A percentile compares a stretch with the other conserved stretches of the same genome.
These are phyloP conservation scores for Euura lappo DNA, from an alignment of 1,140 invertebrate species.

Conservation along the genomic window DNA sequence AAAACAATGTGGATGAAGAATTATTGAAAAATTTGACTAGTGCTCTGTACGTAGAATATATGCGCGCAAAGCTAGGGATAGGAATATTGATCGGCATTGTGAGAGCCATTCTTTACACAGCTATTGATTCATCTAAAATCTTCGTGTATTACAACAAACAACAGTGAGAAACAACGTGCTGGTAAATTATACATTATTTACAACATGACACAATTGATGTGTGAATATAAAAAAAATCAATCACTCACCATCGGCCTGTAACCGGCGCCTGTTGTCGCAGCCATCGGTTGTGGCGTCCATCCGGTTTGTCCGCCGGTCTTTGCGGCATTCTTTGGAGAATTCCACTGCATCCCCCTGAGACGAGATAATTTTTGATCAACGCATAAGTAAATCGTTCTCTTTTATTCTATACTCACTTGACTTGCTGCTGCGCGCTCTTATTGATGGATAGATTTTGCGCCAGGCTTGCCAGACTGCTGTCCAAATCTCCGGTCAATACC, in stretches of 20 bases:
- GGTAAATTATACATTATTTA: background rate
- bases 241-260: slow-evolving; percentile 82
- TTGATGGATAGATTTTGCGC: slow-evolving; percentile 93
- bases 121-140: background rate
- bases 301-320: slow-evolving; percentile 71
- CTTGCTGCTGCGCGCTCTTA: slow-evolving; percentile 72
- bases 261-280: slow-evolving; percentile 81
- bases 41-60: background rate
- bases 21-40: background rate
- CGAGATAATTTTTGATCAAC: slow-evolving; percentile 17
- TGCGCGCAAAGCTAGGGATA: background rate
- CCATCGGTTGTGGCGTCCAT: slow-evolving; percentile 86
- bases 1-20: no score
- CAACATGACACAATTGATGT: background rate
- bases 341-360: slow-evolving; percentile 79
- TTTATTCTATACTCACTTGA: slow-evolving; percentile 68
- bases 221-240: slow-evolving; percentile 7
- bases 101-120: background rate
- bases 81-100: background rate
- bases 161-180: background rate
- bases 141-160: background rate
- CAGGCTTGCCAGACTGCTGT: slow-evolving; percentile 87
- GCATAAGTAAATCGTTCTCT: background rate
- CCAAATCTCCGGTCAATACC: slow-evolving; percentile 89
- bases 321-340: slow-evolving; percentile 82